phyloP scores from a whole-genome alignment of 2,888 invertebrate species.

The Eurois occulta region DNA sequence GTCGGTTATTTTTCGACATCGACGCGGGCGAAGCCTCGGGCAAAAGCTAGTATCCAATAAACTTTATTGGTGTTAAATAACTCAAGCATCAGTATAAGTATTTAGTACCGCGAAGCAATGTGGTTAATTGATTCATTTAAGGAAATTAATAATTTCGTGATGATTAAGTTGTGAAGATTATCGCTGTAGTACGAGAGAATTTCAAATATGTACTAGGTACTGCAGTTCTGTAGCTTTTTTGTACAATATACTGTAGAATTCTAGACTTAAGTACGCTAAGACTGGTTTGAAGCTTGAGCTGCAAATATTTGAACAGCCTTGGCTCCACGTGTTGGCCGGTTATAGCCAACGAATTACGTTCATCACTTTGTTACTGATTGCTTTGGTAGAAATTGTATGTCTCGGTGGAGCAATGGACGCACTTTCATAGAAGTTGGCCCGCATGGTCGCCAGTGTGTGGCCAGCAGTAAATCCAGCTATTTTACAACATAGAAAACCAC shows the following conservation, averaged over 20 bases:
- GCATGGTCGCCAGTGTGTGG: constrained; percentile 22
- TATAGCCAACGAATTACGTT: constrained; percentile 25
- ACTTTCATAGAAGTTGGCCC: constrained; percentile 31
- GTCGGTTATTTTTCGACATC: too few species aligned
- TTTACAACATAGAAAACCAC: constrained; percentile 79
- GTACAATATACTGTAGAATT: constrained; percentile 58
- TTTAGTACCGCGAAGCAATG: constrained; percentile 28
- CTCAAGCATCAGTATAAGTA: constrained; percentile 21
- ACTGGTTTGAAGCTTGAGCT: constrained; percentile 70
- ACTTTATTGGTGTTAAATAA: constrained; percentile 40
- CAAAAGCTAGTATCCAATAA: too few species aligned
- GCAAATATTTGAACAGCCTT: constrained; percentile 62
- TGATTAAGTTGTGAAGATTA: constrained; percentile 54
- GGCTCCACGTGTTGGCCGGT: constrained; percentile 19
- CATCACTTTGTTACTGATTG: constrained; percentile 26
- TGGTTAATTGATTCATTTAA: constrained; percentile 51
- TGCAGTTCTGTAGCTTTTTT: constrained; percentile 44
- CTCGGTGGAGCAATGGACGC: constrained; percentile 43
- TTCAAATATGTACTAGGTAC: constrained; percentile 27
- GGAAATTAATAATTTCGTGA: constrained; percentile 52
- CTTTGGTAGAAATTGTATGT: constrained; percentile 12
- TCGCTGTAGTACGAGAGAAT: constrained; percentile 15
- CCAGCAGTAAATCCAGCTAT: constrained; percentile 60
- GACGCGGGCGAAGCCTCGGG: too few species aligned
- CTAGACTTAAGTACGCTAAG: constrained; percentile 56